Base-by-base conservation (phyloP, 2,888 invertebrate genomes). In the Cephonodes hylas region DNA sequence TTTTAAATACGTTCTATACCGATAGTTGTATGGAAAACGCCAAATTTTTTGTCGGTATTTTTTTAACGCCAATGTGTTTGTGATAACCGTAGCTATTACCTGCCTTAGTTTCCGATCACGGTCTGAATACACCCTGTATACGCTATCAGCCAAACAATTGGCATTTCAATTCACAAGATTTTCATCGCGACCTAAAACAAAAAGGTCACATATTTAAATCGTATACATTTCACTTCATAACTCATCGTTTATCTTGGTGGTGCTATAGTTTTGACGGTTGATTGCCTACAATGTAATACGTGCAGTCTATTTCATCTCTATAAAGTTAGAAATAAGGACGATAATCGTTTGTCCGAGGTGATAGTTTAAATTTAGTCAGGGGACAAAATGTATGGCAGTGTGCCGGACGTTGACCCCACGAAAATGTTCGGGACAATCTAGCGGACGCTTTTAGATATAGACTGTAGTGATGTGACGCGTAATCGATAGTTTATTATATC, bases 381-480 rank as follows among this genome's bases (percentile, higher is more conserved):
- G 73, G 76, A 72, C 74, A 72, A 70, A 81, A 91, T 88, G 77
- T 91, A 76, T 82, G 91, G 86, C 90, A 91, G 84, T 91, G 83
- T 89, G 90, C 69, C 89, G 91, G 85, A 70, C 86, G 68, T 77
- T 85, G 89, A 88, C 84, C 87, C 78, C 73, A 72, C 79, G 70
- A 87, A n/a, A 89, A 86, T 86, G 83, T 80, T 83, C 74, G 73
- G 76, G 75, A 79, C 79, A 75, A 77, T 78, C 76, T 77, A 77
- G 77, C 60, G 42, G 38, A 77, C 79, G 81, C 76, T 79, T 84
- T 85, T 76, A 80, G 81, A 84, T 83, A 81, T 79, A 81, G 79
- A 75, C 76, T 57, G 45, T 80, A 81, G 85, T 77, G 83, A 72
- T 75, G 82, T 66, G 58, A 56, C 42, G 38, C 38, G 18, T 42